Evolutionary conservation across 2,888 invertebrate genomes (phyloP).

Genomic region (Volucella inflata): DNA sequence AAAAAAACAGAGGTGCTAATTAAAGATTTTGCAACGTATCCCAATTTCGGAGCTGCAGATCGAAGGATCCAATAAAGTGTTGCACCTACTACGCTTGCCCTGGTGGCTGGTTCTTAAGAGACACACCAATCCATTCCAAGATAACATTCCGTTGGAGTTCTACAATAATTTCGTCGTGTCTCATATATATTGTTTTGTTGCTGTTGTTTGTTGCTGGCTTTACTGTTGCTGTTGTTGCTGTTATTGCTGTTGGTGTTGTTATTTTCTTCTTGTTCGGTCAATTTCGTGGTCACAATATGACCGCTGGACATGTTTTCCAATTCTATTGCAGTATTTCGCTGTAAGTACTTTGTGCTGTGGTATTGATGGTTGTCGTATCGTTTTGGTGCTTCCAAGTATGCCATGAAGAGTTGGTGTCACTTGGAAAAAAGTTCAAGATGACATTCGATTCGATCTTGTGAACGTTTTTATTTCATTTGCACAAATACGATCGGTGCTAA

Average conservation of each 20-base stretch:
- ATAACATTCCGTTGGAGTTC: slow-evolving; percentile 67
- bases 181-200: slow-evolving; percentile 12
- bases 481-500: no score
- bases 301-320: slow-evolving; percentile 52
- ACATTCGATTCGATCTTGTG: no score
- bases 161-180: slow-evolving; percentile 70
- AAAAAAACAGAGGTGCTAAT: slow-evolving; percentile 66
- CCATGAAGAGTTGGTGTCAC: no score
- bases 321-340: slow-evolving; percentile 4
- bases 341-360: no score
- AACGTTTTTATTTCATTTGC: no score
- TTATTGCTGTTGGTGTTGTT: no score
- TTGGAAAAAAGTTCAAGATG: no score
- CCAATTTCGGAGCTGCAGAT: slow-evolving; percentile 42
- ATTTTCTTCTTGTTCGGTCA: slow-evolving; percentile 17
- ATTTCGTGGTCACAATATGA: slow-evolving; percentile 45
- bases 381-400: no score
- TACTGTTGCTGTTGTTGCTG: not conserved
- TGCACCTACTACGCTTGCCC: slow-evolving; percentile 21
- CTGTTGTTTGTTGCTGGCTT: not conserved
- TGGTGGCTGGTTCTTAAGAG: not conserved
- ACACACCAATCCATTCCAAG: slow-evolving; percentile 44
- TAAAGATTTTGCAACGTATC: slow-evolving; percentile 73
- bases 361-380: no score
- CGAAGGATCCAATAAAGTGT: slow-evolving; percentile 58